These are phyloP conservation scores for Ursus arctos DNA, from an alignment of 2,113 vertebrate genomes.

Conservation along the genomic window DNA sequence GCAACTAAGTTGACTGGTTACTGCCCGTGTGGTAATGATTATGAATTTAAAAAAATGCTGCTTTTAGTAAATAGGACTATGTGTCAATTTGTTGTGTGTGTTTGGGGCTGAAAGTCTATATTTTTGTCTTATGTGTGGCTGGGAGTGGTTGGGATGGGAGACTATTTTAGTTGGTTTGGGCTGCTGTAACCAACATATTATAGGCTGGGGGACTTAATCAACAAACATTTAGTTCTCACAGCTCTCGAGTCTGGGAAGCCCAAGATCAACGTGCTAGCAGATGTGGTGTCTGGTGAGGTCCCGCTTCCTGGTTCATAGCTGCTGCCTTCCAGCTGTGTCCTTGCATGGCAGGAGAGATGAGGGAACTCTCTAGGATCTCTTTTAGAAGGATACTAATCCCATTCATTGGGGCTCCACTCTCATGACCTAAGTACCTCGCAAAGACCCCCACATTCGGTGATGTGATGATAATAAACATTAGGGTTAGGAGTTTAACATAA, in stretches of 20 bases:
- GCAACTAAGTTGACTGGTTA: not conserved
- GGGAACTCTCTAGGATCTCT: too few relatives aligned
- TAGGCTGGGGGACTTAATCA: not conserved
- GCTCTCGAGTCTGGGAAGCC: not conserved
- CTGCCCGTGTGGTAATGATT: not conserved
- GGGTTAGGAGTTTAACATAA: not conserved
- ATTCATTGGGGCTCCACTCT: not conserved
- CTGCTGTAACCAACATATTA: not conserved
- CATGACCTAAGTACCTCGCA: too few relatives aligned
- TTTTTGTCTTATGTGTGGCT: not conserved
- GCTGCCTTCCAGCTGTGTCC: not conserved
- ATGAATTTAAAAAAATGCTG: not conserved
- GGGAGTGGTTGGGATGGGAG: not conserved
- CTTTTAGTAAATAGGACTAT: not conserved
- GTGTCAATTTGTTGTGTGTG: too few relatives aligned
- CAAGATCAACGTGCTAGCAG: not conserved
- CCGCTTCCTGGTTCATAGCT: not conserved
- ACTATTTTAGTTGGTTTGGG: not conserved
- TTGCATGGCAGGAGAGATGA: not conserved
- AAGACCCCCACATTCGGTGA: not conserved
- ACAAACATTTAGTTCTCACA: not conserved
- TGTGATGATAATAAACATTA: not conserved
- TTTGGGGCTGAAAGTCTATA: not conserved
- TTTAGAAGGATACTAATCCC: not conserved
- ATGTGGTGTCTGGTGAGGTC: not conserved